Evolutionary conservation across 1,140 invertebrate genomes (phyloP).

Genomic region (Scylla paramamosain): DNA sequence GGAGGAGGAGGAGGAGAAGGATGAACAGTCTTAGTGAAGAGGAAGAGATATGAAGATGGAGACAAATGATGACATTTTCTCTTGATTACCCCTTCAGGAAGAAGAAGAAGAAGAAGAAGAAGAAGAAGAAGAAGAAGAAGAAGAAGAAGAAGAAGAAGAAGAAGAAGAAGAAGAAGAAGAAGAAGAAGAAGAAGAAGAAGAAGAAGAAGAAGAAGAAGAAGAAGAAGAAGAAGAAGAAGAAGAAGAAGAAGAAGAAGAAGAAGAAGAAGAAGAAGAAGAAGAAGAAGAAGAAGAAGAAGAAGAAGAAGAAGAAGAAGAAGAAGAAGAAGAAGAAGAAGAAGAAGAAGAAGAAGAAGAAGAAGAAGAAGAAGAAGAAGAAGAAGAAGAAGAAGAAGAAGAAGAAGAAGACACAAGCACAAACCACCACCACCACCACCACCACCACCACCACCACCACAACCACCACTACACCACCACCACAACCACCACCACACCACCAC

Average conservation of each 20-base stretch:
- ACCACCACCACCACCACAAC: no score
- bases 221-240: no score
- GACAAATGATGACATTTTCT: constrained; percentile 9
- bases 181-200: background rate
- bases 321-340: no score
- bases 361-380: no score
- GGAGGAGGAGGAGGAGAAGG: background rate
- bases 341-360: no score
- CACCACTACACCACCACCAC: no score
- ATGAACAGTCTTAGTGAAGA: background rate
- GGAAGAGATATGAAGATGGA: constrained; percentile 22
- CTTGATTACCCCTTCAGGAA: background rate
- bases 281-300: no score
- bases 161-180: background rate
- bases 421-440: no score
- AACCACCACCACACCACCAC: no score
- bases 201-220: background rate
- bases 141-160: background rate
- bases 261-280: background rate
- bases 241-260: no score
- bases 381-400: no score
- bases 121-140: background rate
- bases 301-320: background rate
- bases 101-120: background rate
- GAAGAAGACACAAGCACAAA: no score